Evolutionary conservation across 2,888 invertebrate genomes (phyloP), one percentile per base, ranked within the genome.

Genomic region (Pseudoips prasinana): DNA sequence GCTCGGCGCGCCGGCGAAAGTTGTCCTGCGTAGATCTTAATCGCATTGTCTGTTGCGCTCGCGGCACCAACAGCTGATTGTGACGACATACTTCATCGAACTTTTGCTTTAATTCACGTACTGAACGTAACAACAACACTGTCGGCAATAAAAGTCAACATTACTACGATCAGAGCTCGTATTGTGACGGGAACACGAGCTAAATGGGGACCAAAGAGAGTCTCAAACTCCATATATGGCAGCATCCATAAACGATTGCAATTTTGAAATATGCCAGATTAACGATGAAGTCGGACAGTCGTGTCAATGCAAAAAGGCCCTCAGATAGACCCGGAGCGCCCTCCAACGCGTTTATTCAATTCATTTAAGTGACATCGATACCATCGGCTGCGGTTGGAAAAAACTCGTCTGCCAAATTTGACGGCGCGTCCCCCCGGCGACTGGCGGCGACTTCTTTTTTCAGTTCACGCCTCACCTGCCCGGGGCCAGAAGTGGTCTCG

Each of bases 1-100:
- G 84, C 85, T 80, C 83, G 86, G 81, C 84, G 88, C 83, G 85
- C 82, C 82, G 85, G 88, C 80, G 89, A 89, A 89, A 89, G 87
- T 89, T 89, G 88, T 87, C 88, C 87, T 84, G 87, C 89, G 88
- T 89, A 88, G 89, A 89, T 89, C 87, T 89, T 89, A 88, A 89
- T 89, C 89, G 87, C 82, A 87, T 89, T 89, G 87, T 87, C 86
- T 87, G 85, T 82, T 86, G 87, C 87, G 85, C 86, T 85, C 79
- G 83, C 85, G 81, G 77, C 78, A 72, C 73, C 69, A 79, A 77
- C 87, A 87, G 87, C 87, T 87, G 86, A 85, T 79, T 75, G 80
- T 79, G 81, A 76, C 76, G 80, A 72, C 85, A 82, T 75, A 70
- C 63, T 76, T 77, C 70, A 70, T 75, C 68, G 65, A 77, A 81